phyloP scores from a whole-genome alignment of 1,140 invertebrate genomes.

The Melitaea cinxia region DNA sequence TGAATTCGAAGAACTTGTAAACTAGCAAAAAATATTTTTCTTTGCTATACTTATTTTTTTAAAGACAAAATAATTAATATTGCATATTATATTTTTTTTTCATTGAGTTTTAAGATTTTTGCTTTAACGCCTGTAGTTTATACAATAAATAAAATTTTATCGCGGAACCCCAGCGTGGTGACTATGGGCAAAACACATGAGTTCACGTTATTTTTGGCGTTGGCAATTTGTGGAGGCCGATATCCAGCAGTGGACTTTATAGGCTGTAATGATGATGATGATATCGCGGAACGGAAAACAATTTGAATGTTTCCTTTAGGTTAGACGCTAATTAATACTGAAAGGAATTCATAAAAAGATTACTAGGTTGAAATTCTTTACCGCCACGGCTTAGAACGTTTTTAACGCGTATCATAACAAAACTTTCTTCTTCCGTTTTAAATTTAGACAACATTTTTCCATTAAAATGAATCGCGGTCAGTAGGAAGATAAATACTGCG shows the following conservation, averaged over 20 bases:
- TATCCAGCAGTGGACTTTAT: too few relatives aligned
- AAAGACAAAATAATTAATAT: not conserved
- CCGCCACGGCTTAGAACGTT: not conserved
- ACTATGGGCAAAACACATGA: too few relatives aligned
- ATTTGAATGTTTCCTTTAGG: not conserved
- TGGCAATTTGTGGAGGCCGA: too few relatives aligned
- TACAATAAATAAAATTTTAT: too few relatives aligned
- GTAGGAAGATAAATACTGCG: slow-evolving; percentile 42
- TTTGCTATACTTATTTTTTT: not conserved
- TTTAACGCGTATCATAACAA: slow-evolving; percentile 3
- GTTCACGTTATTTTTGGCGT: too few relatives aligned
- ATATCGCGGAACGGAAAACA: slow-evolving; percentile 8
- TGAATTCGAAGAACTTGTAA: slow-evolving; percentile 37
- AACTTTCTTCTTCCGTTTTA: slow-evolving; percentile 29
- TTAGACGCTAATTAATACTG: slow-evolving; percentile 12
- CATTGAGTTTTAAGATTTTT: too few relatives aligned
- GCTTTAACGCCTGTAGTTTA: too few relatives aligned
- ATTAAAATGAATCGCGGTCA: slow-evolving; percentile 52
- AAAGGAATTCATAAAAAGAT: slow-evolving; percentile 13
- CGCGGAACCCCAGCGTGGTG: too few relatives aligned
- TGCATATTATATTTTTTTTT: not conserved
- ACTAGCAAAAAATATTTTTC: slow-evolving; percentile 24
- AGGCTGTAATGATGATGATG: too few relatives aligned
- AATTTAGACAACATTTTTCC: slow-evolving; percentile 38
- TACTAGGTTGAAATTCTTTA: not conserved